Conservation (phyloP, 1,140 invertebrate species). For the Drosophila repletoides region DNA sequence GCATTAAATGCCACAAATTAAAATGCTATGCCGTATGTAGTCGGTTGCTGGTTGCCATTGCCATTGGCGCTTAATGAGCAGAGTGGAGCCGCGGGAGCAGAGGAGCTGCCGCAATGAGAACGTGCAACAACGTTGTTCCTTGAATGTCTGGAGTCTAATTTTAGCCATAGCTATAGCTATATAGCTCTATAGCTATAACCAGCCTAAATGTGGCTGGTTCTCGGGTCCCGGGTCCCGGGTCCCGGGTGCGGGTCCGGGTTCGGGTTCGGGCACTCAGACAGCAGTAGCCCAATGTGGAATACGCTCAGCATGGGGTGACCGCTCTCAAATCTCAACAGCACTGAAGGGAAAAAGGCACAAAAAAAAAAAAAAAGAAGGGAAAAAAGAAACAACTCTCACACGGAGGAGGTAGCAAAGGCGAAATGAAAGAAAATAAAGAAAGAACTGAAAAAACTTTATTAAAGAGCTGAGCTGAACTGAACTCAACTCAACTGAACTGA, state of each 20-base stretch:
- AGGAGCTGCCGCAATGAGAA: conserved; percentile 41
- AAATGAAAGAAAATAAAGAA: conserved; percentile 30
- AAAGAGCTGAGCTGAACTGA: conserved; percentile 53
- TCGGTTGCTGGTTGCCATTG: conserved; percentile 40
- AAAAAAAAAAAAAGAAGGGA: conserved; percentile 6
- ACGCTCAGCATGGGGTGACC: conserved; percentile 71
- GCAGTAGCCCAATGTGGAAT: conserved; percentile 43
- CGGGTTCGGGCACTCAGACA: conserved; percentile 32
- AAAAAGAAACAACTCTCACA: background rate
- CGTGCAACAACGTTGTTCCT: conserved; percentile 13
- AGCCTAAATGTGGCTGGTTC: background rate
- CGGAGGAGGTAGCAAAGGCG: conserved; percentile 31
- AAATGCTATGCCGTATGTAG: conserved; percentile 62
- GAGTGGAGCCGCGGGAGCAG: conserved; percentile 57
- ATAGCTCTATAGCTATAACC: conserved; percentile 11
- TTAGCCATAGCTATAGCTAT: conserved; percentile 50
- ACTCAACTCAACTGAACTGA: conserved; percentile 23
- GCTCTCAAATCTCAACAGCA: conserved; percentile 56
- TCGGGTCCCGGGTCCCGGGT: background rate
- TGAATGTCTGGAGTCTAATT: conserved; percentile 73
- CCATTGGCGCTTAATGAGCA: conserved; percentile 61
- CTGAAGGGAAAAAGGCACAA: conserved; percentile 27
- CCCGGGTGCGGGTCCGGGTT: background rate
- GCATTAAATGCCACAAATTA: conserved; percentile 68
- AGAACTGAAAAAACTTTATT: conserved; percentile 58